Evolutionary conservation across 1,140 invertebrate genomes (phyloP).

Genomic region (Halictus rubicundus): DNA sequence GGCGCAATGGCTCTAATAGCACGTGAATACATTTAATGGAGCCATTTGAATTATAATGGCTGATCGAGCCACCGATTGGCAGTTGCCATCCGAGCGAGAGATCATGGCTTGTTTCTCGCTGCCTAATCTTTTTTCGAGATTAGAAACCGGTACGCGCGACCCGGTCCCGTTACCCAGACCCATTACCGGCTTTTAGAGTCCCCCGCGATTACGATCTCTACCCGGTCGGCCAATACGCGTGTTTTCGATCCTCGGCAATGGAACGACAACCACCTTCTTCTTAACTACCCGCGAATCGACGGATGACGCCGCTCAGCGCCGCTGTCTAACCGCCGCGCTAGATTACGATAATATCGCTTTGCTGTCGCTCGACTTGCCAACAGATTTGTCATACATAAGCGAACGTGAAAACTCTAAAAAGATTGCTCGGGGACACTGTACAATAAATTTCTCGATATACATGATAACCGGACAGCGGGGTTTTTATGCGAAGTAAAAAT

Average conservation of each 20-base stretch:
- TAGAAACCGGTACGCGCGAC: conserved; percentile 53
- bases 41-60: conserved; percentile 64
- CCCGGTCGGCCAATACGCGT: neutral
- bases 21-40: conserved; percentile 65
- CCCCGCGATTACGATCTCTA: conserved; percentile 14
- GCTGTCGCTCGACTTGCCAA: too few species aligned
- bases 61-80: conserved; percentile 57
- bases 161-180: conserved; percentile 41
- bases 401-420: too few species aligned
- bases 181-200: conserved; percentile 36
- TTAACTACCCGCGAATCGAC: neutral
- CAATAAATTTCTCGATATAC: too few species aligned
- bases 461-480: too few species aligned
- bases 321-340: neutral
- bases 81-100: conserved; percentile 34
- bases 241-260: conserved; percentile 2
- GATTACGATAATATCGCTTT: conserved; percentile 27
- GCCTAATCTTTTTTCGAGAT: conserved; percentile 52
- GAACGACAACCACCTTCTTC: neutral
- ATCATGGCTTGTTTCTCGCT: conserved; percentile 34
- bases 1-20: conserved; percentile 50
- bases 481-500: too few species aligned
- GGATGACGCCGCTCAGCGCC: neutral
- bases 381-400: too few species aligned
- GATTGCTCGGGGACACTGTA: too few species aligned